These are phyloP conservation scores for Hyles vespertilio DNA, from an alignment of 1,140 invertebrate species.

Conservation along the genomic window DNA sequence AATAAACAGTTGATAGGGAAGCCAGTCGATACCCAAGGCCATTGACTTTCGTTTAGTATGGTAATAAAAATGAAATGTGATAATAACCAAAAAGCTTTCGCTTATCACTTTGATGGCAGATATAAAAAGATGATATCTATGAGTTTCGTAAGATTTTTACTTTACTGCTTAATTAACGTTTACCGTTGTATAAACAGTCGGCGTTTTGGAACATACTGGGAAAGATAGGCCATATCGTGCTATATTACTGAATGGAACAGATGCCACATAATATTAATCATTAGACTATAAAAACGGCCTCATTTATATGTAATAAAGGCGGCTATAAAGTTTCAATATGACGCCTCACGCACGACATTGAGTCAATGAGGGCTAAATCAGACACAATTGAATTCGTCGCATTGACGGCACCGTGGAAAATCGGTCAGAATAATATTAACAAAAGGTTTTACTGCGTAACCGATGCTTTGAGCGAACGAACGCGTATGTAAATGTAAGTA, in stretches of 20 bases:
- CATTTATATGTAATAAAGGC: constrained; percentile 69
- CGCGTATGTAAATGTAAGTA: constrained; percentile 4
- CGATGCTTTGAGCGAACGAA: constrained; percentile 7
- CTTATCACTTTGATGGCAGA: constrained; percentile 22
- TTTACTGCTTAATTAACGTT: constrained; percentile 37
- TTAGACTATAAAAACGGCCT: constrained; percentile 63
- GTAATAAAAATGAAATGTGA: not conserved
- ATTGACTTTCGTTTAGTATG: too few species aligned
- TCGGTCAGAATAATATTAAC: constrained; percentile 54
- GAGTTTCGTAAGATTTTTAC: constrained; percentile 15
- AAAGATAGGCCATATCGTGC: constrained; percentile 26
- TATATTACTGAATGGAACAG: constrained; percentile 31
- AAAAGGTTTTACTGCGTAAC: constrained; percentile 34
- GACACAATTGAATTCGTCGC: constrained; percentile 58
- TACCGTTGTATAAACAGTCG: constrained; percentile 14
- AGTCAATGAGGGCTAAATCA: constrained; percentile 58
- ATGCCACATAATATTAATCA: constrained; percentile 60
- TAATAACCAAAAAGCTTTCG: constrained; percentile 8
- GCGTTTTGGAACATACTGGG: constrained; percentile 16
- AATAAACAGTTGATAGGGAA: too few species aligned
- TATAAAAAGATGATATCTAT: constrained; percentile 22
- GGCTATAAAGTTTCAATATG: constrained; percentile 63
- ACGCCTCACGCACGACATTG: constrained; percentile 53
- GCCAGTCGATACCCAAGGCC: too few species aligned
- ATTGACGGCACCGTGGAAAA: constrained; percentile 55